Evolutionary conservation across 2,797 vertebrate genomes (phyloP), one percentile per base, ranked within the genome.

Genomic region (Poeciliopsis presidionis): DNA sequence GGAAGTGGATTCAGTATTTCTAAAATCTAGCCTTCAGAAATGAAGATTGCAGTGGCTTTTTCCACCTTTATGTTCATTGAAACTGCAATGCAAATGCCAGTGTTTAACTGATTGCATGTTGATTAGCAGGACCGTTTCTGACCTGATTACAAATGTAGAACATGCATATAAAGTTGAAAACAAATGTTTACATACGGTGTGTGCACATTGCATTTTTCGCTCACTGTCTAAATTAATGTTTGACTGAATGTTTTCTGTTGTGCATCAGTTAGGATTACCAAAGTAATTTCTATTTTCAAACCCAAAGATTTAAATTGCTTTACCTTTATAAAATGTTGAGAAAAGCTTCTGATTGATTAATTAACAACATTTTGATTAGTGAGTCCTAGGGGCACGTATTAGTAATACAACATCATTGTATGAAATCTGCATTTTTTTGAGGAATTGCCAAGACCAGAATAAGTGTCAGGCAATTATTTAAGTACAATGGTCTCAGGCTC

Each of bases 51-150:
- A 14, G 46, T 45, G 55, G 80, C 41, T 25, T 46, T 63, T 78
- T 76, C 46, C 39, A 57, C 51, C 47, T 73, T 46, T 73, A 43
- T 74, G 51, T 78, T 18, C 43, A 75, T 69, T 76, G 47, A 51
- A 45, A 47, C 76, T 84, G 43, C 53, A 81, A 74, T 49, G 81
- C 55, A 75, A 76, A 77, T 74, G 14, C 75, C 67, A 45, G 69
- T 73, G 73, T 78, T 41, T 83, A 88, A 83, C 76, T 86, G 85
- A 90, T 90, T 89, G 86, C 78, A 53, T 73, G 81, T 83, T 88
- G 87, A 90, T 88, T 85, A 84, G 79, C 51, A 65, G 82, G 75
- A 47, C 49, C 81, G 59, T 80, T 72, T 82, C 72, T 77, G 63
- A 78, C 61, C 74, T 86, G 79, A 90, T 88, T 87, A 74, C 80